Conservation (phyloP, 2,797 vertebrate genomes). For the Silurus lanzhouensis region DNA sequence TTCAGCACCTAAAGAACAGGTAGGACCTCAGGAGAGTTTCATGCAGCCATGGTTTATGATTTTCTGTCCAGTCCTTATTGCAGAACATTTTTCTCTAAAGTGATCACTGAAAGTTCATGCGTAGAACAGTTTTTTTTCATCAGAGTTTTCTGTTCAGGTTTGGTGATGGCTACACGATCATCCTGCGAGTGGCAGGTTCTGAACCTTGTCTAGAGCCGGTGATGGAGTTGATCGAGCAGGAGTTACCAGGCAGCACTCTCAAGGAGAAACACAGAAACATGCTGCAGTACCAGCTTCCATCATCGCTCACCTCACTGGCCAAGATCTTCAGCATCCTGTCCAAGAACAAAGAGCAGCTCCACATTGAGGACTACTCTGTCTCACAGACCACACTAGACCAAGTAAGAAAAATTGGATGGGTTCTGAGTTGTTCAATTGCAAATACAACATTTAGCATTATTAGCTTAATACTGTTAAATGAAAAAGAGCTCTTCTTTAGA, state of each 20-base stretch:
- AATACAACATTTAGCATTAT: too few relatives aligned
- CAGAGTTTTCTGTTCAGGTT: constrained; percentile 76
- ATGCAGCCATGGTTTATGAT: too few relatives aligned
- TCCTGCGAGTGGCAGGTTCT: constrained; percentile 88
- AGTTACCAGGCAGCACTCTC: constrained; percentile 88
- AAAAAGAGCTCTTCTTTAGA: neutral
- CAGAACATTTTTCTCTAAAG: neutral
- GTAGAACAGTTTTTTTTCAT: neutral
- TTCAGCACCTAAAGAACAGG: constrained; percentile 97
- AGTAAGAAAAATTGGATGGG: constrained; percentile 73
- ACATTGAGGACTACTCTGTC: constrained; percentile 98
- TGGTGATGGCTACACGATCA: constrained; percentile 95
- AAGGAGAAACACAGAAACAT: constrained; percentile 97
- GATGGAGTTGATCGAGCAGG: constrained; percentile 87
- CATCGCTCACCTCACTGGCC: constrained; percentile 89
- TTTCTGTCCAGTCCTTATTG: neutral
- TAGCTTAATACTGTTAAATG: too few relatives aligned
- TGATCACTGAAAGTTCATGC: neutral
- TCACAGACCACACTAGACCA: constrained; percentile 98
- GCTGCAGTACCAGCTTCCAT: constrained; percentile 94
- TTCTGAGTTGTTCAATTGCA: neutral
- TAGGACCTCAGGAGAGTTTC: constrained; percentile 52
- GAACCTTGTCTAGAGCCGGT: constrained; percentile 87
- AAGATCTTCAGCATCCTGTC: constrained; percentile 94
- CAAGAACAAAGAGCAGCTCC: constrained; percentile 88